Conservation (phyloP, 2,797 vertebrate genomes). For the Megalops cyprinoides region DNA sequence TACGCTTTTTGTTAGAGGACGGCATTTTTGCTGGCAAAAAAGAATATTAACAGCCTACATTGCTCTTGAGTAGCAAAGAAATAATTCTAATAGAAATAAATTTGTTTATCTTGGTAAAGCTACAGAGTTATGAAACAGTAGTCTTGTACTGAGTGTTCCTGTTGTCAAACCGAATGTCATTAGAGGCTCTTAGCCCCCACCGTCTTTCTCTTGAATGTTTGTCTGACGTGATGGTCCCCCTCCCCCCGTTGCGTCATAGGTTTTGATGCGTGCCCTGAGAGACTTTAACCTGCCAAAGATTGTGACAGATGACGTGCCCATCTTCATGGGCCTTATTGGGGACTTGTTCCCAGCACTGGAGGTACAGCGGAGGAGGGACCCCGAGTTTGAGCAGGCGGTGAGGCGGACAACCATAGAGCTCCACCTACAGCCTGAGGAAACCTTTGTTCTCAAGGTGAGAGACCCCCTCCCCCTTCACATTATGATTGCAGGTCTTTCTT, state of each 20-base stretch:
- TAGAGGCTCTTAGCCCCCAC: too few relatives aligned
- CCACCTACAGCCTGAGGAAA: slow-evolving; percentile 82
- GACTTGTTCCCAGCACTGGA: slow-evolving; percentile 86
- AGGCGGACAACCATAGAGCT: slow-evolving; percentile 79
- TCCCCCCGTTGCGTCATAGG: slow-evolving; percentile 57
- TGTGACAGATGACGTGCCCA: slow-evolving; percentile 81
- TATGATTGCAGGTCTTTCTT: not conserved
- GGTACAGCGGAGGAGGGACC: slow-evolving; percentile 74
- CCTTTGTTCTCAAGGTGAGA: slow-evolving; percentile 85
- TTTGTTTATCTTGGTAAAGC: too few relatives aligned
- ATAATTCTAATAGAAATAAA: too few relatives aligned
- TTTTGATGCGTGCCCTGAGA: slow-evolving; percentile 80
- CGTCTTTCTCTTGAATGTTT: too few relatives aligned
- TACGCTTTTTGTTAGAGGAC: too few relatives aligned
- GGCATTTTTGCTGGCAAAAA: too few relatives aligned
- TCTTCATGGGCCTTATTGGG: slow-evolving; percentile 81
- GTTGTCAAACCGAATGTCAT: too few relatives aligned
- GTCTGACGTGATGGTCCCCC: not conserved
- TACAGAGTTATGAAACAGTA: not conserved
- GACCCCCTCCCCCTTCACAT: not conserved
- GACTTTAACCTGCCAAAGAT: slow-evolving; percentile 88
- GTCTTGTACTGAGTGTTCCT: too few relatives aligned
- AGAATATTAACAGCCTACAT: too few relatives aligned
- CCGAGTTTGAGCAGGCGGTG: slow-evolving; percentile 79
- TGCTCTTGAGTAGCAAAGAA: too few relatives aligned